A percentile compares a stretch with the other conserved stretches of the same genome.
These are phyloP conservation scores for Hyperoodon ampullatus DNA, from an alignment of 2,113 vertebrate species.

Conservation along the genomic window DNA sequence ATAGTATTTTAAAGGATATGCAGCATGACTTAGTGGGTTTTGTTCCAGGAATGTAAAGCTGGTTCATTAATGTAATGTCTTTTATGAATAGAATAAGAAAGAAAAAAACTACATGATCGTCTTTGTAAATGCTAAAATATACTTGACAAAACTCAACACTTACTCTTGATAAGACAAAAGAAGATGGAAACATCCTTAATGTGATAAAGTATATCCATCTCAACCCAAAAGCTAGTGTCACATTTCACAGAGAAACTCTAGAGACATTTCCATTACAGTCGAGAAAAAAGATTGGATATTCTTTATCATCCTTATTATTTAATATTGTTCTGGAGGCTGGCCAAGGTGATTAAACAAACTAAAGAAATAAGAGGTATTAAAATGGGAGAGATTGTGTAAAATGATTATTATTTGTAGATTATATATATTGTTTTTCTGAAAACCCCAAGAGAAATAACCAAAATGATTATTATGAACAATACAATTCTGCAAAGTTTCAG, in stretches of 20 bases:
- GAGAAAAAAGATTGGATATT: neutral
- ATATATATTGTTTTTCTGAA: neutral
- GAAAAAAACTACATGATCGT: neutral
- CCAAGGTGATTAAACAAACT: neutral
- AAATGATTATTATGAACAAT: neutral
- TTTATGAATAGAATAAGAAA: constrained; percentile 9
- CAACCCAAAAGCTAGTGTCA: neutral
- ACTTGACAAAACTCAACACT: neutral
- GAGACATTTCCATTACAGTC: neutral
- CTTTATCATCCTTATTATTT: neutral
- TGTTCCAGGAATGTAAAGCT: neutral
- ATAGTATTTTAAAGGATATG: neutral
- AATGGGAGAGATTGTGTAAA: neutral
- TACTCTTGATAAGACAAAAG: constrained; percentile 28
- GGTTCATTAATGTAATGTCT: neutral
- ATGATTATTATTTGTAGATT: neutral
- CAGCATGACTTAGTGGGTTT: neutral
- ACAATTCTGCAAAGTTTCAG: neutral
- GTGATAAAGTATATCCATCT: neutral
- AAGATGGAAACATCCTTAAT: neutral
- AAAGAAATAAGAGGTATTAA: constrained; percentile 4
- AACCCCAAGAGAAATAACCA: neutral
- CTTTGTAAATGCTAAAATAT: neutral
- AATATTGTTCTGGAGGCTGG: neutral
- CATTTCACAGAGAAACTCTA: neutral